A percentile compares a stretch with the other conserved stretches of the same genome.
Conservation (phyloP, 2,888 invertebrate genomes). For the Nymphalis c-album region DNA sequence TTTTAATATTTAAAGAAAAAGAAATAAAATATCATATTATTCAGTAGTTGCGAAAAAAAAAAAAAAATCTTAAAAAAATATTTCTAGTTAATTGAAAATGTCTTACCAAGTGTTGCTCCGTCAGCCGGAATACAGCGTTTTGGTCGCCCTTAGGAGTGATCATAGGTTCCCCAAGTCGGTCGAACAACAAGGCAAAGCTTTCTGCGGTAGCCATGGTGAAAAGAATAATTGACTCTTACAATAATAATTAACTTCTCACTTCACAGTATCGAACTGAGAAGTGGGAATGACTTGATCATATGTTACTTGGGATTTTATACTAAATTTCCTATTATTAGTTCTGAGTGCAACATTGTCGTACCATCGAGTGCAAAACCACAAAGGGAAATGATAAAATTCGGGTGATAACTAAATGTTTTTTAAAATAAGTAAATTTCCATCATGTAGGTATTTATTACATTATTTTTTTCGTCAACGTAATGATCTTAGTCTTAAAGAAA, state of each 20-base stretch:
- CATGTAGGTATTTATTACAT: not conserved
- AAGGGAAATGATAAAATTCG: conserved; percentile 22
- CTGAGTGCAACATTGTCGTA: conserved; percentile 45
- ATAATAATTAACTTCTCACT: conserved; percentile 47
- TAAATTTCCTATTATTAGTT: conserved; percentile 25
- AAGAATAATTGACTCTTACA: conserved; percentile 29
- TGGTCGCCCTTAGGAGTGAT: conserved; percentile 83
- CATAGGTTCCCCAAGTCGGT: conserved; percentile 83
- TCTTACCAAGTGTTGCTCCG: conserved; percentile 83
- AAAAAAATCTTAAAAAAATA: no score
- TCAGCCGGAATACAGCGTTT: conserved; percentile 82
- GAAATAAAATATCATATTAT: no score
- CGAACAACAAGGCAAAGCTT: conserved; percentile 75
- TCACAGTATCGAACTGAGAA: conserved; percentile 65
- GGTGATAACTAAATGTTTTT: not conserved
- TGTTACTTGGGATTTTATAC: conserved; percentile 43
- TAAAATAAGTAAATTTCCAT: not conserved
- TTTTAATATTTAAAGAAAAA: no score
- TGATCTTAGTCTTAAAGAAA: no score
- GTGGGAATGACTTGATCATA: conserved; percentile 41
- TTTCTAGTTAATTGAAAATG: conserved; percentile 4
- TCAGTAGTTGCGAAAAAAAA: no score
- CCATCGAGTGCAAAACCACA: conserved; percentile 31
- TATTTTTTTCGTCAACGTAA: not conserved
- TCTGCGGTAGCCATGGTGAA: conserved; percentile 55